Percentiles rank a stretch among this genome's conserved stretches.
Evolutionary conservation across 2,113 vertebrate genomes (phyloP).

Genomic region (Sturnira hondurensis): DNA sequence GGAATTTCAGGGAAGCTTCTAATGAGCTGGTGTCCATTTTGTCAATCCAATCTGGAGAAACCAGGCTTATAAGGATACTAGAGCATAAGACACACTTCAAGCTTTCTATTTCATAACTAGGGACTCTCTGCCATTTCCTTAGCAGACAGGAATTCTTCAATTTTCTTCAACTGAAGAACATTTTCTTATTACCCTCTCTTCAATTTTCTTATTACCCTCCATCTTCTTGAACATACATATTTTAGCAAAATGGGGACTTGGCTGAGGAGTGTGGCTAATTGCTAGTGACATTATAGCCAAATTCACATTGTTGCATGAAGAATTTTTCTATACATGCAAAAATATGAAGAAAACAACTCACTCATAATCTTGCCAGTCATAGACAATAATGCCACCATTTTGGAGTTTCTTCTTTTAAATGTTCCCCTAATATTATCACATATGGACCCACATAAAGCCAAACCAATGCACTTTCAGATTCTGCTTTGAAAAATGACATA

Average conservation of each 20-base stretch:
- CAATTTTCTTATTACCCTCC: neutral
- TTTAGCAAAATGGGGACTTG: neutral
- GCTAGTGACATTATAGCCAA: neutral
- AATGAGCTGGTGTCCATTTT: neutral
- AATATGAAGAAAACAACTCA: neutral
- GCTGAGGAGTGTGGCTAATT: neutral
- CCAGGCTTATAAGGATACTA: neutral
- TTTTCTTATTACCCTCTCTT: neutral
- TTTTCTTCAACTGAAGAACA: too few relatives aligned
- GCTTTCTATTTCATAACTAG: neutral
- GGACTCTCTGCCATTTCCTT: neutral
- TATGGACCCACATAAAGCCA: neutral
- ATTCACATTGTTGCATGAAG: neutral
- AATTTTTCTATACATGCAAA: neutral
- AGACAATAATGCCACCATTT: neutral
- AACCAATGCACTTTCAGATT: neutral
- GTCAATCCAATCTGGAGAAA: neutral
- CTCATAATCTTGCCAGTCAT: neutral
- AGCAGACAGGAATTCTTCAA: neutral
- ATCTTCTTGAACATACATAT: neutral
- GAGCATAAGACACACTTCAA: neutral
- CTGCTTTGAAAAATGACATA: neutral
- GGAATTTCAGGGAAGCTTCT: neutral
- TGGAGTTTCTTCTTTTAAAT: neutral
- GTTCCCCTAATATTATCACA: neutral